phyloP scores from a whole-genome alignment of 2,113 vertebrate species.

The Stictonetta naevosa region DNA sequence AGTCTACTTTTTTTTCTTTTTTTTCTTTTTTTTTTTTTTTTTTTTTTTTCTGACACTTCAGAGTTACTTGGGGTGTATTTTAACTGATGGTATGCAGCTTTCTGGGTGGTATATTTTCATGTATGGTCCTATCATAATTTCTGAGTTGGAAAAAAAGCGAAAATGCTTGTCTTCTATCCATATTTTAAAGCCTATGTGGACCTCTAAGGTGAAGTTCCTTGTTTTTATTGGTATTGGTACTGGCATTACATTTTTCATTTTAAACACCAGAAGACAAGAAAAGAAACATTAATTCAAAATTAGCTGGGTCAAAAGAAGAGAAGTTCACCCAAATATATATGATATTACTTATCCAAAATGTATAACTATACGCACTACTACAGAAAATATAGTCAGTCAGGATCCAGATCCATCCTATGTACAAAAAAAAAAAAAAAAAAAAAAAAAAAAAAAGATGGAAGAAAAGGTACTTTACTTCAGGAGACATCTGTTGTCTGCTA shows the following conservation, averaged over 20 bases:
- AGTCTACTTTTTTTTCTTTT: rapidly evolving
- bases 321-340: neutral
- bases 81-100: neutral
- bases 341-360: neutral
- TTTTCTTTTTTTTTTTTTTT: no score
- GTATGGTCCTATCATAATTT: neutral
- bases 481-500: neutral
- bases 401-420: neutral
- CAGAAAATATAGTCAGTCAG: neutral
- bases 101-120: neutral
- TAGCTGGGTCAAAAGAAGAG: neutral
- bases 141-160: neutral
- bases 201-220: neutral
- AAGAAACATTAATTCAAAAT: neutral
- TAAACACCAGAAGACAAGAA: neutral
- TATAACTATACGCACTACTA: neutral
- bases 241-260: neutral
- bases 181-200: neutral
- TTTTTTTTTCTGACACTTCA: neutral
- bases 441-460: neutral
- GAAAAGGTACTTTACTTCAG: neutral
- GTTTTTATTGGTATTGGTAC: neutral
- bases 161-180: neutral
- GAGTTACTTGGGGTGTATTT: neutral
- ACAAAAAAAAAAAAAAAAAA: neutral